Percentiles rank a stretch among this genome's conserved stretches.
phyloP scores from a whole-genome alignment of 1,140 invertebrate genomes.

The Chrysoperla carnea region DNA sequence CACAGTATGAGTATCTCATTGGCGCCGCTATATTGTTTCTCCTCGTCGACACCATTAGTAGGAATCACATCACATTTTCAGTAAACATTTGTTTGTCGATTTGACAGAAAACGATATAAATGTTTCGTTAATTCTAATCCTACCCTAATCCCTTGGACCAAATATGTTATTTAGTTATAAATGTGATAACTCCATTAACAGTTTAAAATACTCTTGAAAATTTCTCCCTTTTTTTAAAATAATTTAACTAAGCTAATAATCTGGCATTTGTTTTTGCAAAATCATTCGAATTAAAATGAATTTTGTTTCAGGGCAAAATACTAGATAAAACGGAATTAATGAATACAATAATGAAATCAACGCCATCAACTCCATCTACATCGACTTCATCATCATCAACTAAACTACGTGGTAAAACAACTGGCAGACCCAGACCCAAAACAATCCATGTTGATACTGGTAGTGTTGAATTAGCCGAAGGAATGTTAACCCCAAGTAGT shows the following conservation, averaged over 20 bases:
- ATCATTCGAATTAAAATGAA: not conserved
- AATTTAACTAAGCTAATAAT: no score
- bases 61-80: slow-evolving; percentile 4
- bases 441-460: slow-evolving; percentile 74
- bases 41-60: slow-evolving; percentile 1
- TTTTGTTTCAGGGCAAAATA: slow-evolving; percentile 43
- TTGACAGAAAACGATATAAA: no score
- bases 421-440: slow-evolving; percentile 54
- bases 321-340: slow-evolving; percentile 51
- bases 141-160: no score
- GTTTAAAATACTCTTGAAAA: no score
- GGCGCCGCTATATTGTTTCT: not conserved
- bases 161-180: no score
- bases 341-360: slow-evolving; percentile 32
- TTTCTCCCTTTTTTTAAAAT: no score
- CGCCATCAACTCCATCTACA: slow-evolving; percentile 10
- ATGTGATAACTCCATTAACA: no score
- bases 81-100: no score
- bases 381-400: slow-evolving; percentile 16
- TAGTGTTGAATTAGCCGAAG: slow-evolving; percentile 52
- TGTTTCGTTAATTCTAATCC: no score
- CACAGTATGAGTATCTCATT: not conserved
- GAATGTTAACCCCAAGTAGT: slow-evolving; percentile 44
- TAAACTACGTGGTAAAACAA: slow-evolving; percentile 38
- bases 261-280: no score